Evolutionary conservation across 2,113 vertebrate species (phyloP).

Genomic region (Amphilophus citrinellus): DNA sequence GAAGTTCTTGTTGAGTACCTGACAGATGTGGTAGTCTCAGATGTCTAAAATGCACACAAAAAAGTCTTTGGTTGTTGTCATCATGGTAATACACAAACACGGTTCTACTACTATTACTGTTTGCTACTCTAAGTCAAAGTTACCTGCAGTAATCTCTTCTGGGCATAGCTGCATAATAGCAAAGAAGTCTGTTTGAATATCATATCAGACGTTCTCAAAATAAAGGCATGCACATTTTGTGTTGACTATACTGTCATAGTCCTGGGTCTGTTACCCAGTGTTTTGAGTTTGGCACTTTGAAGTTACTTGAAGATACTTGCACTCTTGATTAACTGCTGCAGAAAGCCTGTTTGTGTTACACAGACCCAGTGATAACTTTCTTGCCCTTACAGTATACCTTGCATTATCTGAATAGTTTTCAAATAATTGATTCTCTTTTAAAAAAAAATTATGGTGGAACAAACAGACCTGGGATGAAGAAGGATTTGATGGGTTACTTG

Average conservation of each 20-base stretch:
- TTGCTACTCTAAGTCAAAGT: neutral
- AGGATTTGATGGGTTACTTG: slow-evolving; percentile 33
- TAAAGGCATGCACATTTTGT: too few relatives aligned
- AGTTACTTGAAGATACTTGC: too few relatives aligned
- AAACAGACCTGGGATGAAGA: slow-evolving; percentile 30
- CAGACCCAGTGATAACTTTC: too few relatives aligned
- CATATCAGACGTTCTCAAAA: too few relatives aligned
- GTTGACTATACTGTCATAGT: too few relatives aligned
- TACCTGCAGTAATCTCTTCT: neutral
- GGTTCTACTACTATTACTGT: neutral
- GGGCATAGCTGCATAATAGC: neutral
- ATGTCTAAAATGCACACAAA: neutral
- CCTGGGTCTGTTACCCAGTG: too few relatives aligned
- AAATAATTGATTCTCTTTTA: neutral
- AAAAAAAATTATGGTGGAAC: neutral
- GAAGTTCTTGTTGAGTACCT: neutral
- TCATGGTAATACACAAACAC: neutral
- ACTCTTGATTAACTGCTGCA: too few relatives aligned
- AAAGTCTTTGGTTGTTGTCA: neutral
- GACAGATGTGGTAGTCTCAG: neutral
- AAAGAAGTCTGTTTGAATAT: too few relatives aligned
- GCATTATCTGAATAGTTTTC: rapidly evolving
- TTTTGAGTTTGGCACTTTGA: too few relatives aligned
- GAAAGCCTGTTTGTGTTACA: too few relatives aligned
- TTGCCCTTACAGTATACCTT: neutral